These are phyloP conservation scores for Phalacrocorax brasilianus DNA, from an alignment of 2,113 vertebrate species.

Conservation along the genomic window DNA sequence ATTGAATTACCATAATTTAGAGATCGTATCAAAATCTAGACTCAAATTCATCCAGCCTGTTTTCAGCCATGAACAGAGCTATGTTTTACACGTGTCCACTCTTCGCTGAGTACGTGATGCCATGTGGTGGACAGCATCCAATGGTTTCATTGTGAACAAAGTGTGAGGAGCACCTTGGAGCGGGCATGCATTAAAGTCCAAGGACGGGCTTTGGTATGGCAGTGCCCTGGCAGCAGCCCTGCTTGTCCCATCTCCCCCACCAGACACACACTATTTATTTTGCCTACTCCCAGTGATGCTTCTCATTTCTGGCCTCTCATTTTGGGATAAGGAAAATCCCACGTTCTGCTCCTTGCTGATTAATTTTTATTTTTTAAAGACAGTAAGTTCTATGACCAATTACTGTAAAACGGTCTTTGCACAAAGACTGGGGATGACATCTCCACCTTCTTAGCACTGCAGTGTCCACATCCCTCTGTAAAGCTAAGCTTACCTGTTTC, in stretches of 20 bases:
- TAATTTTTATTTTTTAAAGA: neutral
- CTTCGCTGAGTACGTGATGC: neutral
- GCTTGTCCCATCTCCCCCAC: accelerated
- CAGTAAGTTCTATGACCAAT: neutral
- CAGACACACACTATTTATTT: neutral
- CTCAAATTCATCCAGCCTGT: neutral
- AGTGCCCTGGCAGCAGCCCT: neutral
- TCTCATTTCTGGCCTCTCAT: neutral
- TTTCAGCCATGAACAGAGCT: neutral
- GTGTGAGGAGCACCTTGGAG: neutral
- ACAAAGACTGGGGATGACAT: neutral
- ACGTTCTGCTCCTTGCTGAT: too few species aligned
- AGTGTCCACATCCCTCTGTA: too few species aligned
- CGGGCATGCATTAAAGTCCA: too few species aligned
- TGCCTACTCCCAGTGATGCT: neutral
- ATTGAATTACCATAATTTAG: neutral
- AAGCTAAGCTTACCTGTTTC: neutral
- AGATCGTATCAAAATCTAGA: neutral
- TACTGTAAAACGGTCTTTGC: neutral
- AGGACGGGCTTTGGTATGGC: neutral
- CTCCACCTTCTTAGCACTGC: neutral
- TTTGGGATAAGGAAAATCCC: neutral
- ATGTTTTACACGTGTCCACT: accelerated
- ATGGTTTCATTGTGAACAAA: neutral
- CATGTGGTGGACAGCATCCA: neutral